Conservation (phyloP, 2,888 invertebrate species). For the Rhimphoctona megacephalus region DNA sequence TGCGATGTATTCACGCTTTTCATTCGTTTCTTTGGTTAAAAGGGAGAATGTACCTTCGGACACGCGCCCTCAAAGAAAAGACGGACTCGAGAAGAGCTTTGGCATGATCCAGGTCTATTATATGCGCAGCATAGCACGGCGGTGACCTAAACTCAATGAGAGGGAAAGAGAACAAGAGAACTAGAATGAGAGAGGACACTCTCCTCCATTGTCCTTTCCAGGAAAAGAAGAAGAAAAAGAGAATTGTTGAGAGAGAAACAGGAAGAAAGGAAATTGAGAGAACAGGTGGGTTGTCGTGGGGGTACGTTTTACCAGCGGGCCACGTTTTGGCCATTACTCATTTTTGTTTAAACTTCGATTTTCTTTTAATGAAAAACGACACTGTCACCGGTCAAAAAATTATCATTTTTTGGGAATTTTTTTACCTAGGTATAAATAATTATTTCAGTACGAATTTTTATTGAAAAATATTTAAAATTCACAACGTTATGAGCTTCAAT, state of each 20-base stretch:
- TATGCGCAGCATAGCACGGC: conserved; percentile 54
- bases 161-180: conserved; percentile 15
- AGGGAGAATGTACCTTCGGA: conserved; percentile 60
- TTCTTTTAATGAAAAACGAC: too few species aligned
- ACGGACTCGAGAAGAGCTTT: conserved; percentile 47
- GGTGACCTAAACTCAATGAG: conserved; percentile 20
- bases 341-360: not conserved
- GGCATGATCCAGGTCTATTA: conserved; percentile 73
- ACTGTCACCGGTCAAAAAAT: too few species aligned
- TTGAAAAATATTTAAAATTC: too few species aligned
- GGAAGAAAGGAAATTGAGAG: conserved; percentile 49
- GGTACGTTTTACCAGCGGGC: conserved; percentile 71
- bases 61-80: conserved; percentile 54
- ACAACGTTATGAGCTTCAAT: too few species aligned
- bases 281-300: conserved; percentile 79
- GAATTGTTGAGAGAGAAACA: not conserved
- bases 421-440: too few species aligned
- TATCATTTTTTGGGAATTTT: too few species aligned
- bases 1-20: conserved; percentile 58
- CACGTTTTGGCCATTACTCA: conserved; percentile 12
- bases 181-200: conserved; percentile 14
- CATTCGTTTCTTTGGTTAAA: conserved; percentile 44
- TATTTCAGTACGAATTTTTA: too few species aligned
- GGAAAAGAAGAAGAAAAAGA: conserved; percentile 66
- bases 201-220: not conserved